Evolutionary conservation across 2,797 vertebrate genomes (phyloP).

Genomic region (Australoheros facetus): DNA sequence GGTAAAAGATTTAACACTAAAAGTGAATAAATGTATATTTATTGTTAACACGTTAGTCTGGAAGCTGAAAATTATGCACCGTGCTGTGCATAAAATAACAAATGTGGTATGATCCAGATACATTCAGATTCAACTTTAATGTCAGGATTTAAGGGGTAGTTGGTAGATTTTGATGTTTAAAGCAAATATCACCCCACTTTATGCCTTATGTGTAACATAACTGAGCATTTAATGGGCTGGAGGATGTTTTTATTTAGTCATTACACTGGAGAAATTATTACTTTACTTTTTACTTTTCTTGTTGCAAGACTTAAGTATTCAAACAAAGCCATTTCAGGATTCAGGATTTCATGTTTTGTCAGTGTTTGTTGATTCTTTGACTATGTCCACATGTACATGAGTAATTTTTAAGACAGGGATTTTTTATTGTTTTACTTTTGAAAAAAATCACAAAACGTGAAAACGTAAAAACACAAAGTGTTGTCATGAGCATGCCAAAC

Average conservation of each 20-base stretch:
- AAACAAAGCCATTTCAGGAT: not conserved
- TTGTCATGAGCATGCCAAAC: not conserved
- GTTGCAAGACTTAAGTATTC: not conserved
- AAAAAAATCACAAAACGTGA: not conserved
- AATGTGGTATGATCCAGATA: not conserved
- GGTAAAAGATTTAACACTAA: not conserved
- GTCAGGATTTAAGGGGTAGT: not conserved
- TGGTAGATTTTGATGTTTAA: not conserved
- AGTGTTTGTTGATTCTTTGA: not conserved
- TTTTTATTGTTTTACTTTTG: not conserved
- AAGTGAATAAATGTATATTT: not conserved
- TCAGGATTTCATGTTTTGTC: not conserved
- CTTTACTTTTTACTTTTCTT: not conserved
- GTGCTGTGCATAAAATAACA: not conserved
- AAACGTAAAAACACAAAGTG: not conserved
- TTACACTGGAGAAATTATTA: not conserved
- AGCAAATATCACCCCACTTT: not conserved
- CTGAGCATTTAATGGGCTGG: not conserved
- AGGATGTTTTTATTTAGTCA: not conserved
- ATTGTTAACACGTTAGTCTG: not conserved
- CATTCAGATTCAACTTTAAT: not conserved
- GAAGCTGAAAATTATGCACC: constrained; percentile 4
- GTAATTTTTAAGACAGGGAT: not conserved
- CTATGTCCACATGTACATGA: not conserved
- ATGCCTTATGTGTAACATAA: not conserved